Base-by-base conservation (phyloP, 2,888 invertebrate species). In the Eupelmus urozonus region DNA sequence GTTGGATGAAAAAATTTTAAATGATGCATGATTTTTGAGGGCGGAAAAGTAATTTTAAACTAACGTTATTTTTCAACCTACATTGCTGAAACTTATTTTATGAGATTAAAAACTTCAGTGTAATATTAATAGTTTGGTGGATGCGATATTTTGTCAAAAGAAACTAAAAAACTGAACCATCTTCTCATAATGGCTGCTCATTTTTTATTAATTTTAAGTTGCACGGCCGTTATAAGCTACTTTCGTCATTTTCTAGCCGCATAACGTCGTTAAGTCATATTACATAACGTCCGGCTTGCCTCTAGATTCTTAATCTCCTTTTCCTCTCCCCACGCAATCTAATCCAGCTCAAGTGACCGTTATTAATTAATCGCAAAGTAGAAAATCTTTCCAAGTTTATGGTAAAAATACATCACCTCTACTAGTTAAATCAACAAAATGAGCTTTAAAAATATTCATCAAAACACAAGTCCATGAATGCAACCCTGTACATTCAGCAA, bases 151-250 rank as follows among this genome's bases (percentile, higher is more conserved):
- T 34, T 34, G 3, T 34, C 9, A 34, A 34, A 34, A 9, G 34
- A 34, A 34, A 34, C 9, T 34, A 9, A 34, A 9, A 34, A 34
- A 34, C 34, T 34, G 3, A 34, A 16, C 9, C 16, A 45, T 25
- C 57, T 25, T 18, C 34, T 42, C 55, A 25, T 57, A n/a, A 42
- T 59, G 9, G 27, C 27, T 25, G 13, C 18, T 42, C 45, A 9
- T 20, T 45, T 29, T 59, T 70, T 70, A 49, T 70, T 60, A 60
- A 42, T 70, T 55, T 70, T 45, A 5, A 25, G 49, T 59, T 59
- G 70, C 49, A 59, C n/a, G n/a, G n/a, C 29, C 70, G 16, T 45
- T 45, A 59, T 60, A 49, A 59, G 13, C 49, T 49, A n/a, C 49
- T 70, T 49, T 25, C 27, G 70, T 57, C 59, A 70, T 29, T 49